phyloP scores from a whole-genome alignment of 2,113 vertebrate genomes.

The Macrotus californicus region DNA sequence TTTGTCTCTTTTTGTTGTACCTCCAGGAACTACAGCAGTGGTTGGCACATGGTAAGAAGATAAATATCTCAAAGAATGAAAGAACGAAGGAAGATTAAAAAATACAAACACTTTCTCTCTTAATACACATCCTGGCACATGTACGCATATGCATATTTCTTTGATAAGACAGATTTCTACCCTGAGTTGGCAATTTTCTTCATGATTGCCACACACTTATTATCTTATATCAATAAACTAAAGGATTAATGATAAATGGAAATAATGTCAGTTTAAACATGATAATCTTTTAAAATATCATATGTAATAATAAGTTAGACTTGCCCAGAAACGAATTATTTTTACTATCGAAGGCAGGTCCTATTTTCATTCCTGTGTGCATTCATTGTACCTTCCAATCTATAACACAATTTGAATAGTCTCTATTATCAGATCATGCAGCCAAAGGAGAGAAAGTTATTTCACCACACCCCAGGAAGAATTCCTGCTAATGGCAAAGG shows the following conservation, averaged over 20 bases:
- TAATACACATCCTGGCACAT: neutral
- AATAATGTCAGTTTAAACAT: constrained; percentile 43
- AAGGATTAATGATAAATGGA: constrained; percentile 37
- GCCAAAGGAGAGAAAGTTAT: constrained; percentile 50
- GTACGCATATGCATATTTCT: neutral
- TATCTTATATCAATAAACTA: neutral
- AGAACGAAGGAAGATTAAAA: neutral
- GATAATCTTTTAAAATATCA: constrained; percentile 38
- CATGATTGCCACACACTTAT: neutral
- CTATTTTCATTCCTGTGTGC: constrained; percentile 49
- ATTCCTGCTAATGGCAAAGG: constrained; percentile 47
- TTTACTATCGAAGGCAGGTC: constrained; percentile 33
- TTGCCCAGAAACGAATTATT: neutral
- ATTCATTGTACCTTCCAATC: constrained; percentile 40
- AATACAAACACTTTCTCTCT: neutral
- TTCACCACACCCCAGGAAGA: constrained; percentile 50
- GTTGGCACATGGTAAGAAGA: neutral
- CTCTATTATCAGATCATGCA: constrained; percentile 39
- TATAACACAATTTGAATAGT: neutral
- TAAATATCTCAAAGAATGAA: neutral
- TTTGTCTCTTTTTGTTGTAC: neutral
- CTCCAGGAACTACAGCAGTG: neutral
- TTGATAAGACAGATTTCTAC: constrained; percentile 17
- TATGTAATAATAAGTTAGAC: neutral
- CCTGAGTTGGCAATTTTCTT: constrained; percentile 47